These are phyloP conservation scores for Gila orcuttii DNA, from an alignment of 2,113 vertebrate genomes.

Conservation along the genomic window DNA sequence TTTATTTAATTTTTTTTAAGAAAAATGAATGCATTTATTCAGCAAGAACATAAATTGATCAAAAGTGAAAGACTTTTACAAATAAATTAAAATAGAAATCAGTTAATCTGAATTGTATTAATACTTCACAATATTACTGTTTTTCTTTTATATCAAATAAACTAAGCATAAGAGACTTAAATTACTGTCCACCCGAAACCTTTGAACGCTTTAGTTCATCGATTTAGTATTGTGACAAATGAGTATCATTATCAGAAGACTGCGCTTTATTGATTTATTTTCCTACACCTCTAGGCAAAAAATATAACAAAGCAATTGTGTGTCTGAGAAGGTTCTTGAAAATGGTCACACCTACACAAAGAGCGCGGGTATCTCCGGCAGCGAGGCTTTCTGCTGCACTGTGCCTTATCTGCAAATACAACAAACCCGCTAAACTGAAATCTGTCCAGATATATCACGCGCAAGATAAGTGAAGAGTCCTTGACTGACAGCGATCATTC, in stretches of 20 bases:
- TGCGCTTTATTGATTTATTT: not conserved
- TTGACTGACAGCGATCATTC: not conserved
- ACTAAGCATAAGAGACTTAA: not conserved
- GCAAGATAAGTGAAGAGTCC: not conserved
- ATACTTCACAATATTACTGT: not conserved
- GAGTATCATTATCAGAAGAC: not conserved
- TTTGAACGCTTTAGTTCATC: not conserved
- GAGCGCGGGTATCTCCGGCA: not conserved
- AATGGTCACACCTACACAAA: slow-evolving; percentile 30
- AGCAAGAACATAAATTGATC: no score
- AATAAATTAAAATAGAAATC: no score
- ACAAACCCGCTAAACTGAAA: slow-evolving; percentile 9
- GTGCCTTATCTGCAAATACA: slow-evolving; percentile 8
- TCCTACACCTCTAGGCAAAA: not conserved
- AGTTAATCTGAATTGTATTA: not conserved
- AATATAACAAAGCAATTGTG: slow-evolving; percentile 11
- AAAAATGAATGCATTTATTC: no score
- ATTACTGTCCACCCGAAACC: not conserved
- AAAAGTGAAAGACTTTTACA: no score
- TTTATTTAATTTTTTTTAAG: not conserved
- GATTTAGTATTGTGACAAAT: not conserved
- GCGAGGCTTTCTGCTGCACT: not conserved
- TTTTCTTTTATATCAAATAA: no score
- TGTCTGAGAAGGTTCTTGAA: slow-evolving; percentile 4
- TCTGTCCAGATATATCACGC: not conserved